Percentiles rank a stretch among this genome's conserved stretches.
phyloP scores from a whole-genome alignment of 2,888 invertebrate species.

The Osedax fenrisi region DNA sequence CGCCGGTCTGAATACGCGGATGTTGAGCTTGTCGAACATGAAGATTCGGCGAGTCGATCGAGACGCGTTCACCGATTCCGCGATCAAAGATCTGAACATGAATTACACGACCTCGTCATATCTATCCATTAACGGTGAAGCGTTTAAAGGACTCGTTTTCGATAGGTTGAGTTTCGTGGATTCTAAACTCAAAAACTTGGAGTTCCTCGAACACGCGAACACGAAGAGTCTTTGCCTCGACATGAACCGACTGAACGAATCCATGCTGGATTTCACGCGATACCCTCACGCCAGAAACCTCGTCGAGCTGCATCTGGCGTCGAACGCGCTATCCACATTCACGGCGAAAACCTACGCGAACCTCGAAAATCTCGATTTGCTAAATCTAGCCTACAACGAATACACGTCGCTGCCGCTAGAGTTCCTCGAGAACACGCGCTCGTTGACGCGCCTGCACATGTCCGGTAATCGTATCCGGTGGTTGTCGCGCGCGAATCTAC shows the following conservation, averaged over 20 bases:
- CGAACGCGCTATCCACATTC: background rate
- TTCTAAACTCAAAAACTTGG: background rate
- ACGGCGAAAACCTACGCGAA: background rate
- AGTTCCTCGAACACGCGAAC: background rate
- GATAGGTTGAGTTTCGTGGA: background rate
- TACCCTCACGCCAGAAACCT: background rate
- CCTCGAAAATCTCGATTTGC: background rate
- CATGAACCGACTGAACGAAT: background rate
- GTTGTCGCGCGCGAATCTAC: background rate
- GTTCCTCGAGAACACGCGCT: background rate
- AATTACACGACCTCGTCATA: no score
- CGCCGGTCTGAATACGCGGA: background rate
- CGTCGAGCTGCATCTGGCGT: background rate
- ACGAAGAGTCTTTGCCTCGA: background rate
- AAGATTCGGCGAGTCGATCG: background rate
- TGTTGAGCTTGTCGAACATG: background rate
- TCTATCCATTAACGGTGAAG: background rate
- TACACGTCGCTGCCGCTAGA: background rate
- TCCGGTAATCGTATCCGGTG: background rate
- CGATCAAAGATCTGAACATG: background rate
- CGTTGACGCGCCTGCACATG: background rate
- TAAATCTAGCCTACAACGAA: background rate
- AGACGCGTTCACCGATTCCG: background rate
- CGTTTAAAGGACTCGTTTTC: background rate
- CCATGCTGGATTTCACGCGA: background rate